These are phyloP conservation scores for Clostera curtula DNA, from an alignment of 2,888 invertebrate species.

Conservation along the genomic window DNA sequence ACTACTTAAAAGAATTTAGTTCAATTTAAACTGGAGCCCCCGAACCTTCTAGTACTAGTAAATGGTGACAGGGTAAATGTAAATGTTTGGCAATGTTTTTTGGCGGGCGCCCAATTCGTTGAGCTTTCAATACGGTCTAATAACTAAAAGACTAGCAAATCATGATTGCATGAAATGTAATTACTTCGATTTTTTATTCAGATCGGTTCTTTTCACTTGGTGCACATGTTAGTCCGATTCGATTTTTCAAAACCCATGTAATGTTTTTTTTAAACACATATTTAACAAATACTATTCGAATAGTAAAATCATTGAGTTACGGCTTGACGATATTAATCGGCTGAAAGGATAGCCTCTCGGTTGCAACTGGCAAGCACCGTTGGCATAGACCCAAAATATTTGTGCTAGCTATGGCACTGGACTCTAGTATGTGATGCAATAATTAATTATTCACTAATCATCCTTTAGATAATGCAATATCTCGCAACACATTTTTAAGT, in stretches of 20 bases:
- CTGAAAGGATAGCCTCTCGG: slow-evolving; percentile 43
- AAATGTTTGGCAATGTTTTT: slow-evolving; percentile 58
- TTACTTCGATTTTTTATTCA: no score
- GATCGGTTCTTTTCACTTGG: no score
- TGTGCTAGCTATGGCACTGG: slow-evolving; percentile 39
- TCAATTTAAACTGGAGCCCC: slow-evolving; percentile 33
- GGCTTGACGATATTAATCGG: slow-evolving; percentile 37
- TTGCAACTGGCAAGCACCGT: slow-evolving; percentile 47
- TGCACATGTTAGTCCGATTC: no score
- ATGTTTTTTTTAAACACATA: no score
- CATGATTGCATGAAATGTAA: slow-evolving; percentile 2
- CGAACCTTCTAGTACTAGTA: slow-evolving; percentile 32
- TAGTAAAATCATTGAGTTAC: no score
- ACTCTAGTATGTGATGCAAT: slow-evolving; percentile 35
- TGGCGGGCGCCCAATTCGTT: slow-evolving; percentile 50
- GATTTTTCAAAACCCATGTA: no score
- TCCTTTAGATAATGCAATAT: no score
- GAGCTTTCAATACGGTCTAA: slow-evolving; percentile 35
- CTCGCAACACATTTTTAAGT: no score
- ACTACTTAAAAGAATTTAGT: slow-evolving; percentile 25
- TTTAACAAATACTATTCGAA: no score
- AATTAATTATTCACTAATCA: slow-evolving; percentile 35
- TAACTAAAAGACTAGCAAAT: slow-evolving; percentile 18
- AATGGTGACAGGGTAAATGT: slow-evolving; percentile 42
- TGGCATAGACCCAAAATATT: slow-evolving; percentile 60